Percentiles rank a stretch among this genome's conserved stretches.
Evolutionary conservation across 2,113 vertebrate species (phyloP).

Genomic region (Serilophus lunatus): DNA sequence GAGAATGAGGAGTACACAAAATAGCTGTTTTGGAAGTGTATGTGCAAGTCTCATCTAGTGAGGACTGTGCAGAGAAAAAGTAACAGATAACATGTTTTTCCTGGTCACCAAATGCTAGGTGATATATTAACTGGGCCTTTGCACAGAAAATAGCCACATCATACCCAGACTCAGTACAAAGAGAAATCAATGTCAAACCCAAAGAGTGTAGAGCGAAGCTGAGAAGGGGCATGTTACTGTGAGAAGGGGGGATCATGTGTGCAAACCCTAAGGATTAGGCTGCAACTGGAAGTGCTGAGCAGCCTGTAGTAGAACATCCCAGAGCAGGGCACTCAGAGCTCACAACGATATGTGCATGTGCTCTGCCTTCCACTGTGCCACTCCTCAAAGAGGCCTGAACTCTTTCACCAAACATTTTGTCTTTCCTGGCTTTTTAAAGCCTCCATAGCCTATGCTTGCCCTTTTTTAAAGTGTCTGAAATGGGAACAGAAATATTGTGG

Average conservation of each 20-base stretch:
- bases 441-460: neutral
- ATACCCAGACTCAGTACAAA: neutral
- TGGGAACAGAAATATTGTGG: neutral
- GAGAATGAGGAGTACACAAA: neutral
- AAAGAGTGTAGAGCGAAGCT: neutral
- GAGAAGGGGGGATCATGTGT: neutral
- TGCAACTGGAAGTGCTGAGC: neutral
- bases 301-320: neutral
- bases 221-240: neutral
- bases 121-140: neutral
- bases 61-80: neutral
- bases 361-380: fast-evolving
- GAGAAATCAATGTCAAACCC: neutral
- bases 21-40: neutral
- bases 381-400: neutral
- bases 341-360: neutral
- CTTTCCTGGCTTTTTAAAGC: neutral
- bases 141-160: neutral
- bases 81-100: neutral
- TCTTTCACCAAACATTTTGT: neutral
- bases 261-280: neutral
- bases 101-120: neutral
- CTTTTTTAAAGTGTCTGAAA: neutral
- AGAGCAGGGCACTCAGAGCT: fast-evolving
- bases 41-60: neutral